Evolutionary conservation across 2,113 vertebrate genomes (phyloP).

Genomic region (Spea bombifrons): DNA sequence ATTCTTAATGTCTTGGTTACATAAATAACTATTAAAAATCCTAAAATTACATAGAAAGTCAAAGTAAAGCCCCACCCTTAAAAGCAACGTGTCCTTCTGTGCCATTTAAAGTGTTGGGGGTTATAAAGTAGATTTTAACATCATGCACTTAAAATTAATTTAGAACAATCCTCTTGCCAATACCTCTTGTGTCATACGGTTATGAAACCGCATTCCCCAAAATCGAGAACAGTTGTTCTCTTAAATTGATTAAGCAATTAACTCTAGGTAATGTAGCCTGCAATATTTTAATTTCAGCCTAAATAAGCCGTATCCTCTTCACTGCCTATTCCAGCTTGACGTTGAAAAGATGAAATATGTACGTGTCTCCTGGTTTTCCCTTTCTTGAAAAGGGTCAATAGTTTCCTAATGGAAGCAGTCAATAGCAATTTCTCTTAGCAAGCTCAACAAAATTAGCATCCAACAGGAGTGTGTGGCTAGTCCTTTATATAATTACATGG

Average conservation of each 20-base stretch:
- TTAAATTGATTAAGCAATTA: slow-evolving; percentile 77
- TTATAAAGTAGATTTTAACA: no score
- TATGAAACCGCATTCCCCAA: slow-evolving; percentile 55
- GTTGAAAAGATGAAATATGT: slow-evolving; percentile 78
- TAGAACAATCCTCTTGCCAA: background rate
- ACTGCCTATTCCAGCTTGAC: slow-evolving; percentile 63
- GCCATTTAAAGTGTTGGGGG: no score
- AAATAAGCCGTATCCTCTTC: slow-evolving; percentile 72
- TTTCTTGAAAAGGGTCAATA: slow-evolving; percentile 76
- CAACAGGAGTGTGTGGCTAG: slow-evolving; percentile 54
- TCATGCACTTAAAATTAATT: background rate
- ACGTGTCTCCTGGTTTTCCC: slow-evolving; percentile 70
- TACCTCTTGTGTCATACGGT: slow-evolving; percentile 54
- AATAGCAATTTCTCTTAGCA: slow-evolving; percentile 79
- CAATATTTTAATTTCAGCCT: slow-evolving; percentile 79
- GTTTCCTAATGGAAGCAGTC: slow-evolving; percentile 78
- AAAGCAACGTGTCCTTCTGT: no score
- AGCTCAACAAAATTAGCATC: slow-evolving; percentile 70
- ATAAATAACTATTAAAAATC: no score
- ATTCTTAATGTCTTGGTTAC: no score
- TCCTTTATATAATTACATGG: slow-evolving; percentile 51
- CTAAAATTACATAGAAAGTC: no score
- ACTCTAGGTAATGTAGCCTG: slow-evolving; percentile 72
- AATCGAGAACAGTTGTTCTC: slow-evolving; percentile 64
- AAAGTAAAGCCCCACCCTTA: no score